phyloP scores from a whole-genome alignment of 2,113 vertebrate species.

The Sula dactylatra region DNA sequence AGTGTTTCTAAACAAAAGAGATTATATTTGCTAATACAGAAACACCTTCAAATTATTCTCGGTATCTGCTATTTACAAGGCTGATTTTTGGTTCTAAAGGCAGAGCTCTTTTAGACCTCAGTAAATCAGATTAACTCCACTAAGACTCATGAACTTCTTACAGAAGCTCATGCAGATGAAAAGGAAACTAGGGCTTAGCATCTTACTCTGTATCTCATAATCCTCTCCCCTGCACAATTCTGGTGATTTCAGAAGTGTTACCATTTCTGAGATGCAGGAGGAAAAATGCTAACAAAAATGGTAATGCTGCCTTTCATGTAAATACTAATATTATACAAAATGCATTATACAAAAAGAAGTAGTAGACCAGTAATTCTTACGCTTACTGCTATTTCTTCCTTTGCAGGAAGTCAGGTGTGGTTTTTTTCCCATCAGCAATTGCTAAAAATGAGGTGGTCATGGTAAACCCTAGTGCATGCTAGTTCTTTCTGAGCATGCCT shows the following conservation, averaged over 20 bases:
- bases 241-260: background rate
- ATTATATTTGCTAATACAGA: background rate
- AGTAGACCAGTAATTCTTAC: background rate
- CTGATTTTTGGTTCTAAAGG: background rate
- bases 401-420: background rate
- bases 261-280: background rate
- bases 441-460: background rate
- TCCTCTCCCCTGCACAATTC: background rate
- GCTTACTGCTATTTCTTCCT: background rate
- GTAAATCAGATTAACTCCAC: background rate
- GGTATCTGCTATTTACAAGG: background rate
- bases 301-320: background rate
- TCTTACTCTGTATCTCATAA: background rate
- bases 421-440: background rate
- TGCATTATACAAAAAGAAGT: background rate
- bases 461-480: background rate
- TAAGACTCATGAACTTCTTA: background rate
- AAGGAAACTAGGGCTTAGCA: background rate
- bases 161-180: background rate
- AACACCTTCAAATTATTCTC: background rate
- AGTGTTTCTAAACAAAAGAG: background rate
- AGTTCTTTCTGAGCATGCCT: fast-evolving
- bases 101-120: background rate
- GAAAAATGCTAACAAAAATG: background rate
- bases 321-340: background rate